Evolutionary conservation across 2,113 vertebrate species (phyloP), one percentile per base, ranked within the genome.

Genomic region (Camarhynchus parvulus): DNA sequence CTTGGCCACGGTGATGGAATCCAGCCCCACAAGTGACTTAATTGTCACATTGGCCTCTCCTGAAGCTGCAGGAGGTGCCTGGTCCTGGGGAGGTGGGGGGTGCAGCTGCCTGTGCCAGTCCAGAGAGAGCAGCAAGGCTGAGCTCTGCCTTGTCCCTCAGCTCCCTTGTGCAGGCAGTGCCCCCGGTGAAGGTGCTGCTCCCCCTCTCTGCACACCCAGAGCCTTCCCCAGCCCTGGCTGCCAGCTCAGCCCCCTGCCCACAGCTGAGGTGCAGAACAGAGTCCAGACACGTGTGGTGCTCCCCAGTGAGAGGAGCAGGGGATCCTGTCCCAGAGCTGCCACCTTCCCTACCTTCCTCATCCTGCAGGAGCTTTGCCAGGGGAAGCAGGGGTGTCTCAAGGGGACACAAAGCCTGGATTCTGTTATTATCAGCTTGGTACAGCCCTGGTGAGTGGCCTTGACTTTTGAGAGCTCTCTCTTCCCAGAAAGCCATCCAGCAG

Each of bases 221-320:
- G n/a, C 42, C 49, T 21, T 3, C 39, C 31, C 62, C 7, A 7
- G 10, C 8, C 4, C n/a, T 30, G 33, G 25, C 24, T 50, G 42
- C 37, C 28, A 2, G 14, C 66, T 80, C 33, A 11, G 37, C 13
- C 20, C 20, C 17, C 4, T 55, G 18, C 53, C 53, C 53, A 5
- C 3, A 14, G 42, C 31, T 44, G 39, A 33, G 62, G 2, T 2
- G 37, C 22, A 62, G 81, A 35, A 11, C 52, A n/a, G 11, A 39
- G 67, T 7, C 52, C 46, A 5, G 4, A 3, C 66, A 4, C 0
- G 0, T 15, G 56, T 1, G 18, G 7, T 31, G 15, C 11, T 63
- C 8, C 50, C 42, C 15, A 8, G 58, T 2, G 20, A 49, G 61
- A 46, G 11, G 61, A 46, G 11, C 15, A 8, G 19, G 23, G 1